phyloP scores from a whole-genome alignment of 2,113 vertebrate genomes.

The Oryzias woworae region DNA sequence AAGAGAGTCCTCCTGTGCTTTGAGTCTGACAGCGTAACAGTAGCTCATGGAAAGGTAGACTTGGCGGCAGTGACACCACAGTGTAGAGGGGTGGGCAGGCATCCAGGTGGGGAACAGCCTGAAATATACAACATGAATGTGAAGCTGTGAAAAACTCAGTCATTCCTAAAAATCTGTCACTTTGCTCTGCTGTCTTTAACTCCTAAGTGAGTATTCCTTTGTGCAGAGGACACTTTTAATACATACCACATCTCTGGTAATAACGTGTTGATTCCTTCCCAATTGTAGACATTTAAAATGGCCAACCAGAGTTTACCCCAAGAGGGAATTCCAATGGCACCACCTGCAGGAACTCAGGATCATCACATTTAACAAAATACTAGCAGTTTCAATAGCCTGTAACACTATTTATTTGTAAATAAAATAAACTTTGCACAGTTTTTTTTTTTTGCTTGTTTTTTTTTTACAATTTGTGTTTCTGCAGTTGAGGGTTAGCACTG shows the following conservation, averaged over 20 bases:
- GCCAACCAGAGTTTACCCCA: conserved; percentile 99
- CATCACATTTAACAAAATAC: background rate
- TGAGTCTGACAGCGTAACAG: conserved; percentile 86
- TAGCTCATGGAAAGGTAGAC: conserved; percentile 98
- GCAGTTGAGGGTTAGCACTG: too few relatives aligned
- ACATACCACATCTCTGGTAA: conserved; percentile 96
- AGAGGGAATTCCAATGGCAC: conserved; percentile 88
- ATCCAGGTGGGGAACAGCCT: conserved; percentile 92
- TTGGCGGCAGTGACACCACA: conserved; percentile 98
- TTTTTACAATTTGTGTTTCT: too few relatives aligned
- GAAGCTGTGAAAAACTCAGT: too few relatives aligned
- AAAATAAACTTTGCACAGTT: too few relatives aligned
- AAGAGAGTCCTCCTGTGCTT: conserved; percentile 82
- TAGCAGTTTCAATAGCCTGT: too few relatives aligned
- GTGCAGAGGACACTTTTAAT: background rate
- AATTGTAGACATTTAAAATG: conserved; percentile 94
- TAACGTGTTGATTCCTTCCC: conserved; percentile 96
- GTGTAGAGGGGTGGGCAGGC: conserved; percentile 87
- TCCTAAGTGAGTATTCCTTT: too few relatives aligned
- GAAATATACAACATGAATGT: background rate
- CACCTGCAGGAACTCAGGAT: conserved; percentile 76
- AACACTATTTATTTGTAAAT: too few relatives aligned
- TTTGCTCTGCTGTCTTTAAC: too few relatives aligned
- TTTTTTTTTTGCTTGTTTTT: too few relatives aligned
- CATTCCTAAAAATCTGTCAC: too few relatives aligned